Conservation (phyloP, 2,888 invertebrate genomes). For the Coelinius sp. region DNA sequence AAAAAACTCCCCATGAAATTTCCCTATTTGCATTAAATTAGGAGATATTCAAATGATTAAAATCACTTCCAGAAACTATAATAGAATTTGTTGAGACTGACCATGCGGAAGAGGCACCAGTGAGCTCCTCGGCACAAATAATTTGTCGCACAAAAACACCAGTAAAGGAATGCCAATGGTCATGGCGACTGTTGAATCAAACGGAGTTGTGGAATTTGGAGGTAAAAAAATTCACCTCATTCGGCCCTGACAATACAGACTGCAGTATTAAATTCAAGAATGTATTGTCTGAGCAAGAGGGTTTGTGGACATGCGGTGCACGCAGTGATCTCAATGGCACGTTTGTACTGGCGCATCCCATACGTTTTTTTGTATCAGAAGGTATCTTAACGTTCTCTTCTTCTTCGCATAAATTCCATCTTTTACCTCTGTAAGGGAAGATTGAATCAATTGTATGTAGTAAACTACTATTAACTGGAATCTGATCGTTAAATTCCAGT, state of each 20-base stretch:
- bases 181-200: slow-evolving; percentile 66
- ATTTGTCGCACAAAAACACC: slow-evolving; percentile 59
- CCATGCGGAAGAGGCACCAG: slow-evolving; percentile 58
- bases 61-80: slow-evolving; percentile 48
- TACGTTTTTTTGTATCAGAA: slow-evolving; percentile 63
- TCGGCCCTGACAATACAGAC: slow-evolving; percentile 63
- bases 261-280: slow-evolving; percentile 66
- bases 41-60: no score
- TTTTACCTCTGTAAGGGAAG: background rate
- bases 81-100: slow-evolving; percentile 59
- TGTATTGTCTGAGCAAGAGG: slow-evolving; percentile 64
- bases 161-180: slow-evolving; percentile 67
- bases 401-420: background rate
- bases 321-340: slow-evolving; percentile 56
- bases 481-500: slow-evolving; percentile 54
- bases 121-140: slow-evolving; percentile 62
- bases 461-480: slow-evolving; percentile 24
- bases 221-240: slow-evolving; percentile 63
- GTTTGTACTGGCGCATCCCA: slow-evolving; percentile 59
- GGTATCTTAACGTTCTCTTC: slow-evolving; percentile 50
- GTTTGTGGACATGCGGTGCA: slow-evolving; percentile 67
- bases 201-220: slow-evolving; percentile 65
- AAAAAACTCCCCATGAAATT: background rate
- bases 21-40: no score
- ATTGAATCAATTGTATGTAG: slow-evolving; percentile 1